Evolutionary conservation across 2,113 vertebrate genomes (phyloP).

Genomic region (Python bivittatus): DNA sequence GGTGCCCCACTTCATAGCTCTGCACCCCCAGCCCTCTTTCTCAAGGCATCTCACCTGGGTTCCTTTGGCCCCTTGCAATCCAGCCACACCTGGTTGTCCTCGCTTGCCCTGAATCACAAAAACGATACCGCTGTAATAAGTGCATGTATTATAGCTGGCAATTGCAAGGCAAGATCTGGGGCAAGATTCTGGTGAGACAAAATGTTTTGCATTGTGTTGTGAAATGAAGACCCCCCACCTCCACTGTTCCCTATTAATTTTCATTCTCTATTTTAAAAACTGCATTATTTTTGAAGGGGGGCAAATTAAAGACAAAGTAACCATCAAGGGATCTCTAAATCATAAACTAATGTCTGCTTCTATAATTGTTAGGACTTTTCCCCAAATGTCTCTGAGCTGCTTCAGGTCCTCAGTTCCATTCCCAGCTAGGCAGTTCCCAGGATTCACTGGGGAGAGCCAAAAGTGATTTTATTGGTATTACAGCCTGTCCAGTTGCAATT

Average conservation of each 20-base stretch:
- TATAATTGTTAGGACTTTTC: neutral
- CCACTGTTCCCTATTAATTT: too few relatives aligned
- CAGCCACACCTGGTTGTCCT: conserved; percentile 74
- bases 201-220: neutral
- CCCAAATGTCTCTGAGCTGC: neutral
- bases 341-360: neutral
- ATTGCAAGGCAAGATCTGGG: neutral
- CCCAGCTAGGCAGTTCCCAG: neutral
- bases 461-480: neutral
- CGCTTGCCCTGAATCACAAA: conserved; percentile 69
- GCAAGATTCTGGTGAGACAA: neutral
- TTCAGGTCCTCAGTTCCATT: neutral
- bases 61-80: conserved; percentile 79
- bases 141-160: neutral
- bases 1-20: accelerated
- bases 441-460: neutral
- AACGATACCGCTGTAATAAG: too few relatives aligned
- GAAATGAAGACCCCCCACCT: neutral
- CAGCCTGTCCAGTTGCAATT: neutral
- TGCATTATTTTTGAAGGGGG: too few relatives aligned
- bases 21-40: too few relatives aligned
- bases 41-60: conserved; percentile 70
- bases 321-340: too few relatives aligned
- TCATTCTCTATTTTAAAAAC: too few relatives aligned
- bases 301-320: too few relatives aligned